These are phyloP conservation scores for Microchirus variegatus DNA, from an alignment of 2,797 vertebrate species.

Conservation along the genomic window DNA sequence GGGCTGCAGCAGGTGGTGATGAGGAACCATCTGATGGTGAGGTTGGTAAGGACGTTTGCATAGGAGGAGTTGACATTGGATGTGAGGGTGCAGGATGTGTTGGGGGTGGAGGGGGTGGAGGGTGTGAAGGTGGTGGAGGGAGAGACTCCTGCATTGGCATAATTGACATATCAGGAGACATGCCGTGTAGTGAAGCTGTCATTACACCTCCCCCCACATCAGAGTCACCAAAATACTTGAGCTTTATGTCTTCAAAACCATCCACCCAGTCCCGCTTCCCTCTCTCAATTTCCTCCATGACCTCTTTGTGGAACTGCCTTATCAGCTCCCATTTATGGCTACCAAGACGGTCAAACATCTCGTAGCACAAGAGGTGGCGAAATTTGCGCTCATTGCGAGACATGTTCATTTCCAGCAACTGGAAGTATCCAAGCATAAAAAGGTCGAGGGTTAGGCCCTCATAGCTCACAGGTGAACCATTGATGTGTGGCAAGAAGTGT, in stretches of 20 bases:
- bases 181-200: slow-evolving; percentile 63
- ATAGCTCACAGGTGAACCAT: slow-evolving; percentile 84
- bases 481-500: slow-evolving; percentile 91
- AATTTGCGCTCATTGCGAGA: slow-evolving; percentile 91
- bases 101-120: slow-evolving; percentile 67
- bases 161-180: slow-evolving; percentile 66
- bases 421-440: slow-evolving; percentile 99
- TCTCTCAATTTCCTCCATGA: slow-evolving; percentile 88
- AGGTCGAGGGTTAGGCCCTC: slow-evolving; percentile 93
- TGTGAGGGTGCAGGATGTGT: slow-evolving; percentile 30
- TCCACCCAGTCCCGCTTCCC: slow-evolving; percentile 88
- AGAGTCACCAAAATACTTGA: slow-evolving; percentile 87
- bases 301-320: slow-evolving; percentile 89
- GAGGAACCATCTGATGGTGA: slow-evolving; percentile 8
- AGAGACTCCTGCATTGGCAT: slow-evolving; percentile 41
- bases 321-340: slow-evolving; percentile 92
- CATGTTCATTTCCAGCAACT: slow-evolving; percentile 96
- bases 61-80: slow-evolving; percentile 19
- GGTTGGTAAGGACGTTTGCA: slow-evolving; percentile 16
- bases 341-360: slow-evolving; percentile 96
- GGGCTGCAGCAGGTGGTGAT: slow-evolving; percentile 18
- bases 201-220: slow-evolving; percentile 69
- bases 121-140: slow-evolving; percentile 62
- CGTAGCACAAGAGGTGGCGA: slow-evolving; percentile 95
- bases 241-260: slow-evolving; percentile 91